Evolutionary conservation across 2,797 vertebrate genomes (phyloP).

Genomic region (Rhynchotus rufescens): DNA sequence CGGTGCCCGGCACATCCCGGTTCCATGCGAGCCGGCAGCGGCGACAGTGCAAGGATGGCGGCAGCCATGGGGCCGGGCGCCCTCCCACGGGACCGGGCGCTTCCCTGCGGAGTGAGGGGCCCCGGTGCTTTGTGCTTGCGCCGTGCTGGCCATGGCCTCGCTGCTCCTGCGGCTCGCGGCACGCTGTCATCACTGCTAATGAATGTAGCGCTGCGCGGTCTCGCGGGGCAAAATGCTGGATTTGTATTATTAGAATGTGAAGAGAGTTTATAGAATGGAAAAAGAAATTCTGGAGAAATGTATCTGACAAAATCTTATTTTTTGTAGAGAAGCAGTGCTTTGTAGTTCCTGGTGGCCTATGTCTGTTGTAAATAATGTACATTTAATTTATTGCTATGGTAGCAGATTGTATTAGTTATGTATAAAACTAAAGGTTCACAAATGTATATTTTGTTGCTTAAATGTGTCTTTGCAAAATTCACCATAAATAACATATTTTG

Average conservation of each 20-base stretch:
- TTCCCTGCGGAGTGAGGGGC: too few relatives aligned
- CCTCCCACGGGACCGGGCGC: too few relatives aligned
- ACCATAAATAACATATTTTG: conserved; percentile 96
- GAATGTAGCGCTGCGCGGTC: conserved; percentile 45
- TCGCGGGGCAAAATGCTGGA: conserved; percentile 35
- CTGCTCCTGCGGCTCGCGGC: too few relatives aligned
- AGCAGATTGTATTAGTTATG: conserved; percentile 89
- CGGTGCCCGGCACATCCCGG: neutral
- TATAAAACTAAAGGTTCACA: conserved; percentile 90
- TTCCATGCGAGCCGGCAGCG: too few relatives aligned
- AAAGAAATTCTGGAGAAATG: conserved; percentile 20
- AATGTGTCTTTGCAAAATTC: conserved; percentile 90
- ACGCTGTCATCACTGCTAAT: too few relatives aligned
- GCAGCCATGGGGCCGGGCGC: too few relatives aligned
- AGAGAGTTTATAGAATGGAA: conserved; percentile 53
- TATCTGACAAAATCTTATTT: conserved; percentile 69
- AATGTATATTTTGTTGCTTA: conserved; percentile 99
- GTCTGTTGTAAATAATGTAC: conserved; percentile 88
- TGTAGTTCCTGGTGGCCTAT: conserved; percentile 78
- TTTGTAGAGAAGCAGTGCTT: conserved; percentile 76
- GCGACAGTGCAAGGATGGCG: neutral
- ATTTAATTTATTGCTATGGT: conserved; percentile 95
- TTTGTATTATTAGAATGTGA: conserved; percentile 43
- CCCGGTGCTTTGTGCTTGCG: neutral
- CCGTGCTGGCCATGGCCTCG: too few relatives aligned